A percentile compares a stretch with the other conserved stretches of the same genome.
phyloP scores from a whole-genome alignment of 2,888 invertebrate species.

The Caenorhabditis macrosperma region DNA sequence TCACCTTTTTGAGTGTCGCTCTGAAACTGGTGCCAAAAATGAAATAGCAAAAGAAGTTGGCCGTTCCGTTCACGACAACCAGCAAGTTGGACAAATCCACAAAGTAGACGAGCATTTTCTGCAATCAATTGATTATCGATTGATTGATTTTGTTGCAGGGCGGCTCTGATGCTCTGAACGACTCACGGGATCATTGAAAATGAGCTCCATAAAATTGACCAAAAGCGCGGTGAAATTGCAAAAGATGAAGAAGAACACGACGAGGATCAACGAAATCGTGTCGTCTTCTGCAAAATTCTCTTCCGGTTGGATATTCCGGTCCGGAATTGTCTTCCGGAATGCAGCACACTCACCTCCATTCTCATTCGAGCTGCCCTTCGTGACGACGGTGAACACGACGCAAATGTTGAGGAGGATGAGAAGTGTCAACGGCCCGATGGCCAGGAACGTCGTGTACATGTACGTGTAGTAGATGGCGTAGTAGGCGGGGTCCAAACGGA shows the following conservation, averaged over 20 bases:
- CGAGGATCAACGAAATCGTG: slow-evolving; percentile 77
- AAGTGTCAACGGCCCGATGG: slow-evolving; percentile 77
- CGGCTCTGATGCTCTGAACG: too few relatives aligned
- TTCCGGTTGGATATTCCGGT: not conserved
- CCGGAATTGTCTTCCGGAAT: not conserved
- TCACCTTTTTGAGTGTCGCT: slow-evolving; percentile 68
- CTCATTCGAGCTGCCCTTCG: slow-evolving; percentile 48
- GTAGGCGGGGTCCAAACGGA: slow-evolving; percentile 75
- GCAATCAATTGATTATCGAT: slow-evolving; percentile 14
- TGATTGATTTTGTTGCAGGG: not conserved
- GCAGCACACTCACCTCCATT: slow-evolving; percentile 37
- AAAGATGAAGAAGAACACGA: slow-evolving; percentile 79
- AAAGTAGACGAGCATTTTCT: slow-evolving; percentile 76
- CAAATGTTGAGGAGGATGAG: slow-evolving; percentile 77
- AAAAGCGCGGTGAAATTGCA: slow-evolving; percentile 79
- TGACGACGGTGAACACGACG: slow-evolving; percentile 71
- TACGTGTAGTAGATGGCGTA: slow-evolving; percentile 79
- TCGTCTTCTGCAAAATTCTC: slow-evolving; percentile 77
- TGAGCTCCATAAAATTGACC: slow-evolving; percentile 79
- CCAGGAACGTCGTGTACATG: slow-evolving; percentile 77
- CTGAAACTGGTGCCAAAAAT: slow-evolving; percentile 77
- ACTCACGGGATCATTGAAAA: slow-evolving; percentile 74
- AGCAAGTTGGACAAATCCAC: slow-evolving; percentile 79
- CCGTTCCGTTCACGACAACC: slow-evolving; percentile 79
- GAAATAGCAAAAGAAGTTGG: slow-evolving; percentile 79